A percentile compares a stretch with the other conserved stretches of the same genome.
phyloP scores from a whole-genome alignment of 2,113 vertebrate species.

The Noturus placidus region DNA sequence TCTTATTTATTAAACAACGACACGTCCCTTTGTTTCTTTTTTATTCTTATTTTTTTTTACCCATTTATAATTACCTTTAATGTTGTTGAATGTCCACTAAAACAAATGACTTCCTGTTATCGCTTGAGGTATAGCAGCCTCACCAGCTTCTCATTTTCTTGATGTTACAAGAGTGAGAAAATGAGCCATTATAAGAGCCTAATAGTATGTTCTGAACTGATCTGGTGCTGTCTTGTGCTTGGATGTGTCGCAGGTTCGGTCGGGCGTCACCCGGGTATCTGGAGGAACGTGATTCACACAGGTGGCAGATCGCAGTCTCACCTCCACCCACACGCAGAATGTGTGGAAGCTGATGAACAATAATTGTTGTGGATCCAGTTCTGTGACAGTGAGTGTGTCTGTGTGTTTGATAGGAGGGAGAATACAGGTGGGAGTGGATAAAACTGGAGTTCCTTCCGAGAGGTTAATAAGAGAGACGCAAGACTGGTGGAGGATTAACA shows the following conservation, averaged over 20 bases:
- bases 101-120: too few relatives aligned
- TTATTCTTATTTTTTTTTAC: too few relatives aligned
- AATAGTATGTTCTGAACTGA: background rate
- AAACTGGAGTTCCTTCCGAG: background rate
- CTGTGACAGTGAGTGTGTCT: conserved; percentile 27
- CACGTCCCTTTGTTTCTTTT: too few relatives aligned
- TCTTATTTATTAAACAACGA: too few relatives aligned
- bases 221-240: background rate
- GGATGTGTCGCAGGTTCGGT: background rate
- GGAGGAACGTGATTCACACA: conserved; percentile 16
- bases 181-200: too few relatives aligned
- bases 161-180: too few relatives aligned
- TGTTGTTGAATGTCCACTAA: too few relatives aligned
- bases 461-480: background rate
- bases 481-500: background rate
- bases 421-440: conserved; percentile 7
- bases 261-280: background rate
- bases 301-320: conserved; percentile 17
- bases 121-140: too few relatives aligned
- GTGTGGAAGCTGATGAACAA: conserved; percentile 18
- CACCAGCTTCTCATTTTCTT: too few relatives aligned
- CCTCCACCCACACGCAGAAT: conserved; percentile 44
- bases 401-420: background rate
- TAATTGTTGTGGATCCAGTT: background rate
- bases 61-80: too few relatives aligned